Base-by-base conservation (phyloP, 1,140 invertebrate species). In the Phenacoccus solenopsis region DNA sequence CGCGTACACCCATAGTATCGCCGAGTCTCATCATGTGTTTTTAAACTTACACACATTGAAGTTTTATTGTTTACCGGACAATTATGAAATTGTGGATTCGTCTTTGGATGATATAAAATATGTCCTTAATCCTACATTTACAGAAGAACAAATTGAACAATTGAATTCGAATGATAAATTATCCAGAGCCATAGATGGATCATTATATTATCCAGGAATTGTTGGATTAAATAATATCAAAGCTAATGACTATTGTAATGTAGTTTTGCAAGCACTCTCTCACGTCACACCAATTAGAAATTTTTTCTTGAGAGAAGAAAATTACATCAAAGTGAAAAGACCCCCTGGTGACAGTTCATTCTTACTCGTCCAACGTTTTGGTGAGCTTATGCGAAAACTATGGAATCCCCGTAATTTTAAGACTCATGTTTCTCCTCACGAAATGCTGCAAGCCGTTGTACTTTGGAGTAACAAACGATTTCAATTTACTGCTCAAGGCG, bases 391-490 rank as follows among this genome's bases (percentile, higher is more conserved):
- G 79, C 80, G 98, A 3, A 99, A 99, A 80, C 81, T 99, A 73
- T 99, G 98, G 98, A 99, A 99, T 81, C 96, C 96, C 0, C 82
- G 94, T 70, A 98, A 98, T 78, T 99, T 99, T 77, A 99, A 99
- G 82, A 93, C 96, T 3, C 98, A 99, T 78, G 98, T 99, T 1
- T 98, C 95, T 68, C 98, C 98, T 0, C 98, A 99, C 80, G 98
- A 99, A 84, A 99, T 99, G 97, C 81, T 99, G 13, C 98, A 99
- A 81, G 94, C 98, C 30, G 96, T 99, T 28, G 97, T 99, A 0
- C 80, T 98, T 7, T 98, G 95, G 89, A 98, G 94, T 75, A 93
- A 95, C 78, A 99, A 99, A 77, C 87, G 88, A 74, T 99, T 98
- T 79, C 96, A 99, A 78, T 98, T 99, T 78, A 99, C 95, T 1